Evolutionary conservation across 1,140 invertebrate genomes (phyloP).

Genomic region (Pomacea maculata): DNA sequence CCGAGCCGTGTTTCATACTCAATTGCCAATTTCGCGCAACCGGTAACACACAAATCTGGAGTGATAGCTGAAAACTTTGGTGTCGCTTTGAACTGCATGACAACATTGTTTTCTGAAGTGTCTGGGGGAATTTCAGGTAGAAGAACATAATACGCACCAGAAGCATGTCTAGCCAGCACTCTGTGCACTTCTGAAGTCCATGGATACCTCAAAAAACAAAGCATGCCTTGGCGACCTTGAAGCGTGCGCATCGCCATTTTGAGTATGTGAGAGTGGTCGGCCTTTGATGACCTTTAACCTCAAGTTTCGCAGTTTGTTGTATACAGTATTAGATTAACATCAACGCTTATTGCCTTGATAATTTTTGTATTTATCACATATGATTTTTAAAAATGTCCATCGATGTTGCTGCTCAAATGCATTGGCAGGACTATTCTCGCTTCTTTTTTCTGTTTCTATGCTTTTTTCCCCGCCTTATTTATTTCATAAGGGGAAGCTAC

Average conservation of each 20-base stretch:
- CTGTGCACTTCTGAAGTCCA: constrained; percentile 22
- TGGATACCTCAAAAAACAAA: constrained; percentile 16
- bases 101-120: constrained; percentile 75
- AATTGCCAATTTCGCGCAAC: constrained; percentile 82
- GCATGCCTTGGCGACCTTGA: constrained; percentile 20
- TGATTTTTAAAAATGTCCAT: too few species aligned
- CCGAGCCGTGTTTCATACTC: constrained; percentile 82
- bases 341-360: too few species aligned
- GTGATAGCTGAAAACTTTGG: constrained; percentile 83
- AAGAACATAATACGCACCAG: constrained; percentile 66
- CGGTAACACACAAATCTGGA: constrained; percentile 83
- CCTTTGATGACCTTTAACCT: too few species aligned
- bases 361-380: too few species aligned
- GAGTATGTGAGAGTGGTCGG: neutral
- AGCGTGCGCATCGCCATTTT: constrained; percentile 33
- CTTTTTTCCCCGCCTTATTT: too few species aligned
- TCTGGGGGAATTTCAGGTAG: constrained; percentile 91
- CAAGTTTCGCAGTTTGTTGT: too few species aligned
- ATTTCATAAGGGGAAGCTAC: too few species aligned
- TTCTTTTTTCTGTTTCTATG: too few species aligned
- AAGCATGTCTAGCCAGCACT: neutral
- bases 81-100: constrained; percentile 77
- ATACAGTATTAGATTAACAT: too few species aligned
- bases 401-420: too few species aligned
- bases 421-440: too few species aligned